Conservation (phyloP, 2,113 vertebrate species). For the Hiodon alosoides region DNA sequence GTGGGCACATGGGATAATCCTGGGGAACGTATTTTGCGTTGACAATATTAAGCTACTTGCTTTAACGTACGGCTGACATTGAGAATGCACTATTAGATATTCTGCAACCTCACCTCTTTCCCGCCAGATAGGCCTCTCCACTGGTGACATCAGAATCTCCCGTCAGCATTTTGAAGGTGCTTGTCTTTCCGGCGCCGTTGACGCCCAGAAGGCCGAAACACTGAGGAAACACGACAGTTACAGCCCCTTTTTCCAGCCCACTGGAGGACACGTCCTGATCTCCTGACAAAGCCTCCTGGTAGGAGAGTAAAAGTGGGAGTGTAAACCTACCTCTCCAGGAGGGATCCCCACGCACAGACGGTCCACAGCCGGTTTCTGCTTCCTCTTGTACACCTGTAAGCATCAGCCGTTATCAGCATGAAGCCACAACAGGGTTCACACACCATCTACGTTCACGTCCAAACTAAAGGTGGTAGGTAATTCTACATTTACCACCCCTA, state of each 20-base stretch:
- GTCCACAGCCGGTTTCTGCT: slow-evolving; percentile 91
- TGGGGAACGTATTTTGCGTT: too few species aligned
- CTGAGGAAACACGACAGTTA: slow-evolving; percentile 50
- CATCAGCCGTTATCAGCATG: background rate
- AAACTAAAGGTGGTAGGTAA: too few species aligned
- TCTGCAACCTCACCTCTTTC: slow-evolving; percentile 74
- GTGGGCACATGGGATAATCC: slow-evolving; percentile 7
- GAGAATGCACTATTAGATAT: background rate
- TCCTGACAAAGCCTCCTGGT: background rate
- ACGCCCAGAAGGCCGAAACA: slow-evolving; percentile 95
- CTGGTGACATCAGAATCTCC: slow-evolving; percentile 87
- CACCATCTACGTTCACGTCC: too few species aligned
- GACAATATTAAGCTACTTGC: too few species aligned
- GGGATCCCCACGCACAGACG: slow-evolving; percentile 94
- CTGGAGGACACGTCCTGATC: too few species aligned
- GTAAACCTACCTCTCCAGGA: slow-evolving; percentile 80
- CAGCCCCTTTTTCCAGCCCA: too few species aligned
- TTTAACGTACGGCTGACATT: too few species aligned
- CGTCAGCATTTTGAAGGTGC: slow-evolving; percentile 97
- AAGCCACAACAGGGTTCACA: too few species aligned
- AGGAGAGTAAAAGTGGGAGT: background rate
- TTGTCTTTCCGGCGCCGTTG: slow-evolving; percentile 94
- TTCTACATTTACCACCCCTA: too few species aligned
- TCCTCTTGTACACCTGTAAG: slow-evolving; percentile 86
- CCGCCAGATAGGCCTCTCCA: slow-evolving; percentile 88